Conservation (phyloP, 2,797 vertebrate species). For the Novumbra hubbsi region DNA sequence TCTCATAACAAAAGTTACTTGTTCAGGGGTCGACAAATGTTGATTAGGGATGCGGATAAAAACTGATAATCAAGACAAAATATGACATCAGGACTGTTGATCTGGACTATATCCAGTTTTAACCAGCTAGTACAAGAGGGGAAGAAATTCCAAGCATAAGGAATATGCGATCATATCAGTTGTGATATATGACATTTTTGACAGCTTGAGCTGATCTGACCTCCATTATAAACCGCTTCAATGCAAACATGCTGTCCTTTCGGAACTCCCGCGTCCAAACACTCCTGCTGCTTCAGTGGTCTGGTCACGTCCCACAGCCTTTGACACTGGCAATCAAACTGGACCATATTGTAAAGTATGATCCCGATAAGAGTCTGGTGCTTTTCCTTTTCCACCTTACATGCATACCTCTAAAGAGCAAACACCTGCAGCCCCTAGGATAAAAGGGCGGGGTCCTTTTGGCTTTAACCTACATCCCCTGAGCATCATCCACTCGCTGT, state of each 20-base stretch:
- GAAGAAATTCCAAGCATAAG: background rate
- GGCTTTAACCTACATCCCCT: background rate
- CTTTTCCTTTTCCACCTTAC: background rate
- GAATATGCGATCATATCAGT: background rate
- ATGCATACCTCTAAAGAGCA: background rate
- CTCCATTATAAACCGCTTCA: background rate
- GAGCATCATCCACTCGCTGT: background rate
- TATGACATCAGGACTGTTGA: background rate
- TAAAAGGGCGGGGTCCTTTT: background rate
- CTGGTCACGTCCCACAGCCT: background rate
- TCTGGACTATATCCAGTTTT: background rate
- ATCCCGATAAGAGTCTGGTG: background rate
- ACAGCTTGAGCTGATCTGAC: slow-evolving; percentile 3
- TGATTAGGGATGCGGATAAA: background rate
- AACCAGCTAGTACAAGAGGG: background rate
- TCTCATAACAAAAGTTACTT: background rate
- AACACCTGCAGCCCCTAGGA: slow-evolving; percentile 2
- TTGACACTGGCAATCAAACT: background rate
- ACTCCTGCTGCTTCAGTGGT: background rate
- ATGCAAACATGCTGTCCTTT: background rate
- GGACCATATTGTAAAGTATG: background rate
- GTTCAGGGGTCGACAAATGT: background rate
- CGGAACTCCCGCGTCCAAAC: background rate
- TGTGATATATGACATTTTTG: background rate
- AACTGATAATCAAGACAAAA: background rate